Evolutionary conservation across 2,113 vertebrate genomes (phyloP).

Genomic region (Hyla sarda): DNA sequence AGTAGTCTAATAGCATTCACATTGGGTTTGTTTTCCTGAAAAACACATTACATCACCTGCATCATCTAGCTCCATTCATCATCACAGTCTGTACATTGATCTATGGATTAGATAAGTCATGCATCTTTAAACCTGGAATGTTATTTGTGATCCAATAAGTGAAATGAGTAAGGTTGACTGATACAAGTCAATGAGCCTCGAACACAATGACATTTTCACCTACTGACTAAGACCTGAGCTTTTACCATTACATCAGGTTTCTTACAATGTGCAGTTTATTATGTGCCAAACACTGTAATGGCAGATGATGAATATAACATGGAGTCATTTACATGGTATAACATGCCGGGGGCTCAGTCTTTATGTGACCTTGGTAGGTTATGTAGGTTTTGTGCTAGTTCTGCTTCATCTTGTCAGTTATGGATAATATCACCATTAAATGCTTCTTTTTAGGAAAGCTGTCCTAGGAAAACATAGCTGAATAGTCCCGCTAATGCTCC

Average conservation of each 20-base stretch:
- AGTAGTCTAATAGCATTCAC: not conserved
- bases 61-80: slow-evolving; percentile 26
- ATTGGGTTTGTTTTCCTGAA: slow-evolving; percentile 28
- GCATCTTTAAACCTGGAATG: slow-evolving; percentile 28
- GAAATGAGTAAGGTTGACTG: slow-evolving; percentile 33
- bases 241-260: slow-evolving; percentile 14
- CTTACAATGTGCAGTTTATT: slow-evolving; percentile 8
- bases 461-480: slow-evolving; percentile 44
- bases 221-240: not conserved
- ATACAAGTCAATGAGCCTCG: slow-evolving; percentile 30
- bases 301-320: slow-evolving; percentile 42
- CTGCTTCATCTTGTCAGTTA: slow-evolving; percentile 37
- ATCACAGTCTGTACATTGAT: slow-evolving; percentile 66
- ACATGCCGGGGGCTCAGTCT: slow-evolving; percentile 16
- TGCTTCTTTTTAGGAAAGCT: slow-evolving; percentile 18
- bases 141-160: slow-evolving; percentile 37
- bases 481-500: slow-evolving; percentile 40
- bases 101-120: slow-evolving; percentile 14
- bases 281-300: slow-evolving; percentile 12
- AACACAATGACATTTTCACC: slow-evolving; percentile 39
- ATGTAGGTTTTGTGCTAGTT: slow-evolving; percentile 23
- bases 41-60: slow-evolving; percentile 22
- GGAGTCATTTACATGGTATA: slow-evolving; percentile 28
- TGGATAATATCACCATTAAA: slow-evolving; percentile 35
- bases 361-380: slow-evolving; percentile 18